These are phyloP conservation scores for Indicator indicator DNA, from an alignment of 2,113 vertebrate genomes.

Conservation along the genomic window DNA sequence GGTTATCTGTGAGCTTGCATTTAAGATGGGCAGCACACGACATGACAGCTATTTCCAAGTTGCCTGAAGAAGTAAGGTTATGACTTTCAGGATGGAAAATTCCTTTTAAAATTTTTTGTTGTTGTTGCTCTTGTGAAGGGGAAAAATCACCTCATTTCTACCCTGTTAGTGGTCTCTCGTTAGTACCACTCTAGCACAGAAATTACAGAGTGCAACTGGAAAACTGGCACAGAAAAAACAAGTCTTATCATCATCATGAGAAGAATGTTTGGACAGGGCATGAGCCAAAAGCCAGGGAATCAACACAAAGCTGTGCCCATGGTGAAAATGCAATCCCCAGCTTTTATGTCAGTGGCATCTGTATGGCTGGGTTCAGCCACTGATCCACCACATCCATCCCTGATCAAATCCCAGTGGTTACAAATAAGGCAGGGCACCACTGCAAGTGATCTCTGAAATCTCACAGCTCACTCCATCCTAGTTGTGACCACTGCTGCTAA, in stretches of 20 bases:
- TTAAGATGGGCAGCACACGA: background rate
- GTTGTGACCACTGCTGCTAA: background rate
- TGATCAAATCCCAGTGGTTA: background rate
- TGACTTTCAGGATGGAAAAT: background rate
- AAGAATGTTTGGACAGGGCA: background rate
- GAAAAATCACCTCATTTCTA: background rate
- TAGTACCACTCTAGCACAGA: background rate
- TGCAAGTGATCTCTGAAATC: background rate
- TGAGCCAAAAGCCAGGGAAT: background rate
- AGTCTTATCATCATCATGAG: background rate
- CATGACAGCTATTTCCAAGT: background rate
- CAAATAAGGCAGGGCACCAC: background rate
- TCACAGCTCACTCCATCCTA: background rate
- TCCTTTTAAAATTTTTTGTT: background rate
- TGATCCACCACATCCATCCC: background rate
- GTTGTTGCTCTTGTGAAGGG: background rate
- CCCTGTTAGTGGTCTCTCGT: background rate
- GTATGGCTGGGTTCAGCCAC: background rate
- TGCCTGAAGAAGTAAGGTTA: background rate
- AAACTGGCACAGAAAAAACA: background rate
- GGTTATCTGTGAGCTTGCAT: background rate
- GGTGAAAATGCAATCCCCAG: background rate
- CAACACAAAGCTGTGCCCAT: background rate
- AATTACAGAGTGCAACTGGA: rapidly evolving
- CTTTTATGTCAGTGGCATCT: background rate